Evolutionary conservation across 2,113 vertebrate species (phyloP).

Genomic region (Carettochelys insculpta): DNA sequence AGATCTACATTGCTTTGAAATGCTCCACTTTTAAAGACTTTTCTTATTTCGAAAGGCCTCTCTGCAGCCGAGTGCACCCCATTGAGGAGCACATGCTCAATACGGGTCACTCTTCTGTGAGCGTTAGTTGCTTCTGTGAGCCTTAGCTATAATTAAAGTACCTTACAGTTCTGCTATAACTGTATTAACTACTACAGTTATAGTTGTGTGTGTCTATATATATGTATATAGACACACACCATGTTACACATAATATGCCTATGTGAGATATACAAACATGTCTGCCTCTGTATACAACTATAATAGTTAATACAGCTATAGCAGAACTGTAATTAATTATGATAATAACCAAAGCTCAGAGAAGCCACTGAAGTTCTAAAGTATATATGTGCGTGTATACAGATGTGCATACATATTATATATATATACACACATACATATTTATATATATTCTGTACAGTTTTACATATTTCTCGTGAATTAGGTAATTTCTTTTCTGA

Average conservation of each 20-base stretch:
- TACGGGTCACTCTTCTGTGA: slow-evolving; percentile 13
- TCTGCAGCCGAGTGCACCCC: slow-evolving; percentile 43
- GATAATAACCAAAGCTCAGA: too few relatives aligned
- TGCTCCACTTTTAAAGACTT: slow-evolving; percentile 23
- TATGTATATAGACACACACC: too few relatives aligned
- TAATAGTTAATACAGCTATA: too few relatives aligned
- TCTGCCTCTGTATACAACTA: too few relatives aligned
- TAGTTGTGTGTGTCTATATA: too few relatives aligned
- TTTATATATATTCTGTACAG: background rate
- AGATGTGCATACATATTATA: too few relatives aligned
- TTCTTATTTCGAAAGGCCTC: background rate
- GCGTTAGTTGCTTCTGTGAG: slow-evolving; percentile 25
- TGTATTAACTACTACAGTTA: background rate
- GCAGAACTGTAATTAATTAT: too few relatives aligned
- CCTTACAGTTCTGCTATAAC: background rate
- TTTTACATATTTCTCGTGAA: background rate
- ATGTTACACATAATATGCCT: too few relatives aligned
- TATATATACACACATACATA: background rate
- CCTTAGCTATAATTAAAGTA: background rate
- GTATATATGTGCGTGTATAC: too few relatives aligned
- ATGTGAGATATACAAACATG: too few relatives aligned
- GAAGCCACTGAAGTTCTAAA: too few relatives aligned
- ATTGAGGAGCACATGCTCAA: slow-evolving; percentile 50
- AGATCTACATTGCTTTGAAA: background rate
- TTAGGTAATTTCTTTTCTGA: background rate